Conservation (phyloP, 2,113 vertebrate species). For the Colistium nudipinnis region DNA sequence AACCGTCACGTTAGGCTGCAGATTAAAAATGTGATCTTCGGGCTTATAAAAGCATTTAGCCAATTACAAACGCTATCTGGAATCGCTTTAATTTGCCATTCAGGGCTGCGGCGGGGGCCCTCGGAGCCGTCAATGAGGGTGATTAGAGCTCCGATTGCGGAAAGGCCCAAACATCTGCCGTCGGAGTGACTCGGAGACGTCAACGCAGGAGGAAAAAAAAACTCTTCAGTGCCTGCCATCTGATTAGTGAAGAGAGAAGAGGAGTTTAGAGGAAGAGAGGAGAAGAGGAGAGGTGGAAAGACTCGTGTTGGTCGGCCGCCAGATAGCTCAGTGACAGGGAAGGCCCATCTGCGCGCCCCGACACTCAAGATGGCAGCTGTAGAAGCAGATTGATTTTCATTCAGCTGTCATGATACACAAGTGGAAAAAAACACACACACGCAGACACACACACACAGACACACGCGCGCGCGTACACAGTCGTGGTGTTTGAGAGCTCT, state of each 20-base stretch:
- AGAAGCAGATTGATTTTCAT: constrained; percentile 81
- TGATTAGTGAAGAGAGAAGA: constrained; percentile 60
- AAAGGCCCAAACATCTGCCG: constrained; percentile 78
- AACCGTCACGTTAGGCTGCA: constrained; percentile 72
- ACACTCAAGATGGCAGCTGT: constrained; percentile 79
- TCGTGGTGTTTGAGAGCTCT: constrained; percentile 67
- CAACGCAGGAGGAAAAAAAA: constrained; percentile 51
- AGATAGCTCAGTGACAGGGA: constrained; percentile 69
- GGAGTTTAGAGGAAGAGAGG: constrained; percentile 9
- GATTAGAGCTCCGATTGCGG: constrained; percentile 78
- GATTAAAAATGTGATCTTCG: constrained; percentile 79
- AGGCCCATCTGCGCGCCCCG: constrained; percentile 77
- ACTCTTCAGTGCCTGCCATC: constrained; percentile 66
- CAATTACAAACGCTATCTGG: constrained; percentile 80
- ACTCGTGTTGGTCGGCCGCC: constrained; percentile 72
- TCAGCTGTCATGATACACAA: constrained; percentile 75
- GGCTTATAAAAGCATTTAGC: constrained; percentile 79
- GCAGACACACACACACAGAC: constrained; percentile 35
- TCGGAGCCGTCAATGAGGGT: constrained; percentile 75
- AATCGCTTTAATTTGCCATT: constrained; percentile 81
- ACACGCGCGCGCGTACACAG: constrained; percentile 54
- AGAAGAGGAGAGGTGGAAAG: constrained; percentile 57
- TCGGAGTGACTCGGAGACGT: constrained; percentile 72
- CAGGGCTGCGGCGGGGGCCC: constrained; percentile 75
- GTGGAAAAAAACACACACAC: constrained; percentile 46